Percentiles rank a stretch among this genome's conserved stretches.
Evolutionary conservation across 2,797 vertebrate species (phyloP).

Genomic region (Nasua narica): DNA sequence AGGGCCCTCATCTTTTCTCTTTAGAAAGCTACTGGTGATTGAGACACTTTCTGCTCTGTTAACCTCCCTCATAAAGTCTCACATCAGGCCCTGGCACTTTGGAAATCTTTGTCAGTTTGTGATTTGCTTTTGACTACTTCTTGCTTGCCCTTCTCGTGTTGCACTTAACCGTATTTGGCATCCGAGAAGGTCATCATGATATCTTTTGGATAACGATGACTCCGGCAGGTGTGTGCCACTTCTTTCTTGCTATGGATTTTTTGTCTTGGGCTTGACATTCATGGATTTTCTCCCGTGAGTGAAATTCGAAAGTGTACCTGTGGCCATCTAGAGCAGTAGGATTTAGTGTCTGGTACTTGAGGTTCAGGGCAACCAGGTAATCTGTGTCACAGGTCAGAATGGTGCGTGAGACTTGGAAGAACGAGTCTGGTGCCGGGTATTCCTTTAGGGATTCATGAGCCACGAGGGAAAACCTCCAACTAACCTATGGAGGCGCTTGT

Average conservation of each 20-base stretch:
- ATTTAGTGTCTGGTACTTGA: neutral
- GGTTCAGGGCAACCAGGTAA: neutral
- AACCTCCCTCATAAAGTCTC: neutral
- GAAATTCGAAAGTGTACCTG: neutral
- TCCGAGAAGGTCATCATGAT: neutral
- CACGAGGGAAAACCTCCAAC: neutral
- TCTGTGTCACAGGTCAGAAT: neutral
- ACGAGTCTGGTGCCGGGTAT: neutral
- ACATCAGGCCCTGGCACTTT: neutral
- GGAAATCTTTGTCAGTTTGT: neutral
- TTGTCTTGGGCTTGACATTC: neutral
- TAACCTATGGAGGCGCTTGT: neutral
- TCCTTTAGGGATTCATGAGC: neutral
- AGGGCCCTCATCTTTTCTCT: neutral
- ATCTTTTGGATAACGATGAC: neutral
- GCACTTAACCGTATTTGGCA: neutral
- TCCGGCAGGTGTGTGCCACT: neutral
- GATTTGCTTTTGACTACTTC: neutral
- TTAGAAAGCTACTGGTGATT: neutral
- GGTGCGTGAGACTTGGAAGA: neutral
- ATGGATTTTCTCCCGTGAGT: neutral
- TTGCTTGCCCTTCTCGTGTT: neutral
- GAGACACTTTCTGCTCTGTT: neutral
- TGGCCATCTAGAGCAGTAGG: neutral
- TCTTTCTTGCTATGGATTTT: constrained; percentile 26